These are phyloP conservation scores for Hirtodrosophila trivittata DNA, from an alignment of 2,888 invertebrate genomes.

Conservation along the genomic window DNA sequence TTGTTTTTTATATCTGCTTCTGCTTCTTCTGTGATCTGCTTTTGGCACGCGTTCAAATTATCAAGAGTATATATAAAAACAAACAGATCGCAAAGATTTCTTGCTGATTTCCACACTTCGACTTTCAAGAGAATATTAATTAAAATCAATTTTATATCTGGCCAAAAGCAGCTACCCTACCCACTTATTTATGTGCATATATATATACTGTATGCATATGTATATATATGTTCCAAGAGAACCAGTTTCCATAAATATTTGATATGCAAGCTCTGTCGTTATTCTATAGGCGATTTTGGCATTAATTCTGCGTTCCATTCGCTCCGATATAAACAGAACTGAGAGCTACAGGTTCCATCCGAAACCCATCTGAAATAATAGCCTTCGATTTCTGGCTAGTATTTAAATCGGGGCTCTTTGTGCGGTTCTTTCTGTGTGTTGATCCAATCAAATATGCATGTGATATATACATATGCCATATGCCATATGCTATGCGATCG, in stretches of 20 bases:
- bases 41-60: conserved; percentile 66
- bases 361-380: background rate
- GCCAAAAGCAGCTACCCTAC: conserved; percentile 12
- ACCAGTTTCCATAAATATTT: conserved; percentile 54
- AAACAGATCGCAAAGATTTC: conserved; percentile 16
- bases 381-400: conserved; percentile 16
- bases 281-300: conserved; percentile 20
- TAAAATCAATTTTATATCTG: conserved; percentile 10
- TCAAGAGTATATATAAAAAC: no score
- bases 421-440: conserved; percentile 17
- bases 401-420: conserved; percentile 18
- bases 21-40: background rate
- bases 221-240: no score
- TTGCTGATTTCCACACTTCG: conserved; percentile 24
- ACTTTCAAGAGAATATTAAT: no score
- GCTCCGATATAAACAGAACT: conserved; percentile 29
- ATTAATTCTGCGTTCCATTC: conserved; percentile 18
- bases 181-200: conserved; percentile 25
- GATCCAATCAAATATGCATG: conserved; percentile 53
- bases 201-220: no score
- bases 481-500: no score
- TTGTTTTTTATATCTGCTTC: no score
- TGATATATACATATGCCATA: no score
- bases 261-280: conserved; percentile 42
- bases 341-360: conserved; percentile 12